Percentiles rank a stretch among this genome's conserved stretches.
These are phyloP conservation scores for Phoebastria nigripes DNA, from an alignment of 2,797 vertebrate genomes.

Conservation along the genomic window DNA sequence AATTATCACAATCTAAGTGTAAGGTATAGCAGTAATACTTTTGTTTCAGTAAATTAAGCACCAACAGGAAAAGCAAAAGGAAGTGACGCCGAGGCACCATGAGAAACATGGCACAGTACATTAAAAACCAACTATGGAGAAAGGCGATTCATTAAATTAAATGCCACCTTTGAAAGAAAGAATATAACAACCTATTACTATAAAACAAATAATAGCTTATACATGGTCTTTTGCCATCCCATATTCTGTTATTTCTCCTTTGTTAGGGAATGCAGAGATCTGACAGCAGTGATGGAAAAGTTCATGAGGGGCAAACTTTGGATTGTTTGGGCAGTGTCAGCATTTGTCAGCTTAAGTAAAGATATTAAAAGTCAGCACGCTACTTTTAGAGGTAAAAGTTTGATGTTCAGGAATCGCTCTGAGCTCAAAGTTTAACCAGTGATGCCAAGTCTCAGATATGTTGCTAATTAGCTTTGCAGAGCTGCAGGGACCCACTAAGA, in stretches of 20 bases:
- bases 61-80: background rate
- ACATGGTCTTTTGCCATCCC: background rate
- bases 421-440: background rate
- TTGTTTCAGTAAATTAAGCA: slow-evolving; percentile 25
- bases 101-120: background rate
- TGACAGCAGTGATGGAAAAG: background rate
- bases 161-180: slow-evolving; percentile 4
- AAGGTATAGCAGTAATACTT: background rate
- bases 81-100: background rate
- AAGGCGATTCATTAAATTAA: background rate
- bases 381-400: background rate
- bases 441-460: background rate
- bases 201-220: background rate
- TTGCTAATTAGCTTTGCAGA: background rate
- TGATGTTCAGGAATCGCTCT: background rate
- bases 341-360: background rate
- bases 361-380: background rate
- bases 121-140: background rate
- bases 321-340: background rate
- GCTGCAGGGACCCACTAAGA: background rate
- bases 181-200: background rate
- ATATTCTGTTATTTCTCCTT: background rate
- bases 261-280: background rate
- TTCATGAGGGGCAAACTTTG: background rate
- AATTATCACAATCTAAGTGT: background rate